A percentile compares a stretch with the other conserved stretches of the same genome.
phyloP scores from a whole-genome alignment of 2,113 vertebrate species.

The Monopterus albus region DNA sequence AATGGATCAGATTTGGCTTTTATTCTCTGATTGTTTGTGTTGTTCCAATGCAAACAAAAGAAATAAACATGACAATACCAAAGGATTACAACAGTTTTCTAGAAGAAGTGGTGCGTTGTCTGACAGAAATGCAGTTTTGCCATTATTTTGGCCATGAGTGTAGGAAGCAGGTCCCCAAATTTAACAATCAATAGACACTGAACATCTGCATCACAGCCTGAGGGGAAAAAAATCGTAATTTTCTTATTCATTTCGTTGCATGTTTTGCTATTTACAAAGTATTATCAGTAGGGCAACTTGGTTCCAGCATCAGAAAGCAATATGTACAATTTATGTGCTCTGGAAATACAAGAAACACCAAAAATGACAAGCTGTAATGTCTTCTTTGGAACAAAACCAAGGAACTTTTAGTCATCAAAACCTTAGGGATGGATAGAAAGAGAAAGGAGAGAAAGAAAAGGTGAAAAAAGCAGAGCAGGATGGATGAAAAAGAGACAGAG shows the following conservation, averaged over 20 bases:
- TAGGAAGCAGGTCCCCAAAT: constrained; percentile 24
- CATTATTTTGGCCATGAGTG: no score
- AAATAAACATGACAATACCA: no score
- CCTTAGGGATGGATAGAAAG: constrained; percentile 47
- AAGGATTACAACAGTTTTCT: no score
- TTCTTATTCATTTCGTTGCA: constrained; percentile 16
- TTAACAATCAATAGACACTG: constrained; percentile 12
- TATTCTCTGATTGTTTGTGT: no score
- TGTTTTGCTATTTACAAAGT: constrained; percentile 27
- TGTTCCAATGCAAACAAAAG: no score
- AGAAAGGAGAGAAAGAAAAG: constrained; percentile 20
- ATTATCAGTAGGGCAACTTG: constrained; percentile 24
- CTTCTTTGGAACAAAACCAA: constrained; percentile 59
- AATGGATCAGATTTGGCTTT: no score
- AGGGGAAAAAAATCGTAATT: constrained; percentile 3
- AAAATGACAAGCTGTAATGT: constrained; percentile 56
- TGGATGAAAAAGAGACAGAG: constrained; percentile 31
- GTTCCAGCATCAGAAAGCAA: no score
- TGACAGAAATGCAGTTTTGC: no score
- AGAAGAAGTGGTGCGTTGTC: no score
- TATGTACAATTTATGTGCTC: not conserved
- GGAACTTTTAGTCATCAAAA: constrained; percentile 56
- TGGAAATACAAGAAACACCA: constrained; percentile 29
- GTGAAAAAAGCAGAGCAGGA: constrained; percentile 32
- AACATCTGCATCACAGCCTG: constrained; percentile 24